phyloP scores from a whole-genome alignment of 2,888 invertebrate genomes.

The Drosophila emarginata region DNA sequence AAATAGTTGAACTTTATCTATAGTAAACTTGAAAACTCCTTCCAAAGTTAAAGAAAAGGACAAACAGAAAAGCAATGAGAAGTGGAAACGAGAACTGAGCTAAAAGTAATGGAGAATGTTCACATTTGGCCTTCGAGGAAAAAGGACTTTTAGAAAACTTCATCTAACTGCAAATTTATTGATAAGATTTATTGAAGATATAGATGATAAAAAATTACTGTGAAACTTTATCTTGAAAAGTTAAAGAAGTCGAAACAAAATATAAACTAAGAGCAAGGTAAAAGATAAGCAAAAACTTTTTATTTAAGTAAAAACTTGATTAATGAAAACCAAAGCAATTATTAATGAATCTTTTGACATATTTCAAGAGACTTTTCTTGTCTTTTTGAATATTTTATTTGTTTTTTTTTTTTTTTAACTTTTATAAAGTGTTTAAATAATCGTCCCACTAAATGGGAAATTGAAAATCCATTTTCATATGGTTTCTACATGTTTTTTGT shows the following conservation, averaged over 20 bases:
- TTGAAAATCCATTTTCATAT: background rate
- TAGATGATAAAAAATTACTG: background rate
- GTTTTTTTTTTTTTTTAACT: no score
- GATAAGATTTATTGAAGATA: background rate
- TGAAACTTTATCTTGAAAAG: background rate
- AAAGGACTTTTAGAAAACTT: background rate
- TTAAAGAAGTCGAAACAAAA: background rate
- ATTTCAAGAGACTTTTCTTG: no score
- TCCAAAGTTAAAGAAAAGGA: background rate
- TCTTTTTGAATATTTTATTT: no score
- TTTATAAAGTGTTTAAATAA: no score
- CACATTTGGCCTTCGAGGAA: background rate
- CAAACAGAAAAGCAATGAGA: background rate
- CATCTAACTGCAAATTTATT: slow-evolving; percentile 2
- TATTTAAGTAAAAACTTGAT: no score
- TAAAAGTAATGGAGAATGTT: background rate
- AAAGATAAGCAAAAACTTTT: no score
- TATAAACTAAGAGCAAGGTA: background rate
- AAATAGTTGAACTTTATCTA: background rate
- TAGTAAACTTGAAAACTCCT: slow-evolving; percentile 1
- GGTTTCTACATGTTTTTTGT: background rate
- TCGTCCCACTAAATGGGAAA: background rate
- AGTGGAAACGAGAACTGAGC: background rate
- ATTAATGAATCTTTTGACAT: no score
- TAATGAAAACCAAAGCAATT: no score